phyloP scores from a whole-genome alignment of 2,797 vertebrate genomes.

The Hypotaenidia philippensis region DNA sequence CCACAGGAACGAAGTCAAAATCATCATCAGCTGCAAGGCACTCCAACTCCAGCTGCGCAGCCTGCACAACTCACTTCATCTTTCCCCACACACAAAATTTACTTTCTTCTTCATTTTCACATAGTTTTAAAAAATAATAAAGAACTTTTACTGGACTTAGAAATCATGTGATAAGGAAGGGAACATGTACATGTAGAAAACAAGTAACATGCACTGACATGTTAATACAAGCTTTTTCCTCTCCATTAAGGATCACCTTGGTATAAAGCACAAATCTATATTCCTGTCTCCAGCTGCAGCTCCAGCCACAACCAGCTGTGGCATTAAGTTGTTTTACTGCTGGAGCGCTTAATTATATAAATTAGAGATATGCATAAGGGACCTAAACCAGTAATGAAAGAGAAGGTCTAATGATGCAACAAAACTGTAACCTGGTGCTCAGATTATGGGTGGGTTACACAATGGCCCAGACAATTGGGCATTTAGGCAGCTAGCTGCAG shows the following conservation, averaged over 20 bases:
- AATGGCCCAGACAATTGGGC: neutral
- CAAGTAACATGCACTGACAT: neutral
- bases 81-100: neutral
- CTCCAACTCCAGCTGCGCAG: neutral
- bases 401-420: conserved; percentile 64
- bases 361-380: conserved; percentile 43
- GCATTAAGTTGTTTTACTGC: neutral
- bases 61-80: neutral
- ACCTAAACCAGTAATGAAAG: conserved; percentile 61
- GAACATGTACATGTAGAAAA: neutral
- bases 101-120: neutral
- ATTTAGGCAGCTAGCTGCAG: neutral
- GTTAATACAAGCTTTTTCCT: neutral
- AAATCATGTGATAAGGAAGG: neutral
- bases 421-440: conserved; percentile 1
- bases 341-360: conserved; percentile 38
- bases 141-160: neutral
- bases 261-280: neutral
- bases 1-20: neutral
- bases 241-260: neutral
- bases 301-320: rapidly evolving
- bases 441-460: conserved; percentile 13
- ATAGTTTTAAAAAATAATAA: neutral
- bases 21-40: neutral
- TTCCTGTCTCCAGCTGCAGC: neutral